phyloP scores from a whole-genome alignment of 2,113 vertebrate genomes.

The Cettia cetti region DNA sequence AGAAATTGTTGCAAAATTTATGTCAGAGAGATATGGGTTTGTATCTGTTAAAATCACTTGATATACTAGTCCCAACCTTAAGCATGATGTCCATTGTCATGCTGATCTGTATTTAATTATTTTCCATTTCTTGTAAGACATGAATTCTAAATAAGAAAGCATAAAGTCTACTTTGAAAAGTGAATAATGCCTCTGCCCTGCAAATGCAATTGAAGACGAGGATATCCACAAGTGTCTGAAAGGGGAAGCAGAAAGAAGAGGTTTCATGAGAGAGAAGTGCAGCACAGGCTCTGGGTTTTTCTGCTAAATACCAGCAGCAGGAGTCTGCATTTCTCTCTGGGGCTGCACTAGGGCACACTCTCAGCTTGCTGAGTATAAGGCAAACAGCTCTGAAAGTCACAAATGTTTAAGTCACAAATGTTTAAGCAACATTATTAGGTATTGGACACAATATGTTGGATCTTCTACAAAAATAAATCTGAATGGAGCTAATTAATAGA shows the following conservation, averaged over 20 bases:
- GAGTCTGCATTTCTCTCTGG: not conserved
- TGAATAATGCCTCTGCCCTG: not conserved
- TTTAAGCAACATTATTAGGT: not conserved
- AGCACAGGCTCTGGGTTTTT: not conserved
- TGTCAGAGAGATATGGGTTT: not conserved
- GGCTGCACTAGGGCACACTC: not conserved
- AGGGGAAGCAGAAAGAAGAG: not conserved
- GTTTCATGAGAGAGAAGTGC: not conserved
- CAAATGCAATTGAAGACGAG: not conserved
- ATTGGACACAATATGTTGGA: not conserved
- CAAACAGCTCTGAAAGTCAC: not conserved
- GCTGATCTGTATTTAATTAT: not conserved
- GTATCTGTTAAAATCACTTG: not conserved
- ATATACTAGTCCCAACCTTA: not conserved
- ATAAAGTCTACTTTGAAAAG: not conserved
- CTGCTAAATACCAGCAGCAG: not conserved
- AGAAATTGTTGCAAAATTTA: not conserved
- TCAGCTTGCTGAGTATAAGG: not conserved
- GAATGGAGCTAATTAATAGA: not conserved
- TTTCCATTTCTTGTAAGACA: not conserved
- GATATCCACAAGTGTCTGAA: not conserved
- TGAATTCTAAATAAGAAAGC: not conserved
- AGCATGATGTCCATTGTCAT: not conserved
- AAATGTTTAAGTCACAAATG: not conserved
- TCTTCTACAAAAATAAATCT: not conserved